Base-by-base conservation (phyloP, 2,113 vertebrate species). In the Dryoscopus gambensis region DNA sequence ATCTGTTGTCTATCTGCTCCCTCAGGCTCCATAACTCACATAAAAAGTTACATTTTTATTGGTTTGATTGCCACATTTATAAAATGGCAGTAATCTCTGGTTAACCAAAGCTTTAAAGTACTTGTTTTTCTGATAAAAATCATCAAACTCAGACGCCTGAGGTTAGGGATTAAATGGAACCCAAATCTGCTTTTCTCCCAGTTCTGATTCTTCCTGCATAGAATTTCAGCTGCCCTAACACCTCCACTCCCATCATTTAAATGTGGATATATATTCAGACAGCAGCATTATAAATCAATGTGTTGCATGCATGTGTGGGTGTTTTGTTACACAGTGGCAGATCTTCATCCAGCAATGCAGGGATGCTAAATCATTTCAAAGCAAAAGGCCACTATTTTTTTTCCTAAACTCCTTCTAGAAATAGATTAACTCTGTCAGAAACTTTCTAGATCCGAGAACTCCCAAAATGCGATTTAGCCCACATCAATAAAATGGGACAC, bases 361-460 rank as follows among this genome's bases (percentile, higher is more conserved):
- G n/a, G n/a, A 88, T 73, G 93, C 31, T 94, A 94, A 83, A 86
- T 31, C 3, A 53, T 88, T 94, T 60, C 59, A 89, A 90, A 86
- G 91, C 40, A 88, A 92, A 88, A 95, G 63, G 63, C 50, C 68
- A 44, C 37, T 74, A 40, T 74, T 76, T 69, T 63, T 71, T 74
- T 42, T 18, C 40, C 31, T 68, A 85, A 24, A n/a, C 8, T 85
- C 12, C 21, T 91, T 73, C 53, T 86, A 84, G 93, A 90, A 95
- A 73, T 57, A 90, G 27, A 74, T 77, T n/a, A 89, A 90, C 27
- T 80, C 79, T 77, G 64, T 21, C 63, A 77, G 70, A 96, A 94
- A 70, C n/a, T 86, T 92, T 90, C 31, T 46, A 53, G 46, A 81
- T 53, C 42, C 3, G 11, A 89, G 42, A 94, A 94, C 56, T 89